Percentiles rank a stretch among this genome's conserved stretches.
These are phyloP conservation scores for Hydropsyche tenuis DNA, from an alignment of 1,140 invertebrate genomes.

Conservation along the genomic window DNA sequence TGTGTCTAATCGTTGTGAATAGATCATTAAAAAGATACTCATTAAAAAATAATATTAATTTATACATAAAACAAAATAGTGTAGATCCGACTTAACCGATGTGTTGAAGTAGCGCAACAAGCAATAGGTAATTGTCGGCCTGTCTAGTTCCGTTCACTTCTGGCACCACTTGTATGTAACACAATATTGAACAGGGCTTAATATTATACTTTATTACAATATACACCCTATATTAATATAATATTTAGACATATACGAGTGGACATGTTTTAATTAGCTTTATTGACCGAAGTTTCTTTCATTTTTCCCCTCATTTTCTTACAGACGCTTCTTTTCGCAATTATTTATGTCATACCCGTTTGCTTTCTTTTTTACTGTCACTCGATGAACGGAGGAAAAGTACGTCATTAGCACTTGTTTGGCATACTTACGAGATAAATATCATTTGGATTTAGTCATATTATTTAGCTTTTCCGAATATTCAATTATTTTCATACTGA, in stretches of 20 bases:
- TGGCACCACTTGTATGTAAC: not conserved
- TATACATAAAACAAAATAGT: conserved; percentile 2
- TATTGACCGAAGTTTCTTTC: conserved; percentile 40
- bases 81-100: not conserved
- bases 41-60: not conserved
- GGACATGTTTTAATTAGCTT: conserved; percentile 48
- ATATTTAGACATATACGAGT: too few species aligned
- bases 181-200: too few species aligned
- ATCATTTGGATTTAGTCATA: too few species aligned
- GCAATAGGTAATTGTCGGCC: conserved; percentile 41
- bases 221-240: too few species aligned
- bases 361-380: conserved; percentile 2
- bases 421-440: too few species aligned
- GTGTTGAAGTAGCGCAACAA: conserved; percentile 41
- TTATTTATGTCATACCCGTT: not conserved
- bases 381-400: too few species aligned
- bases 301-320: not conserved
- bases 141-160: not conserved
- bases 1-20: not conserved
- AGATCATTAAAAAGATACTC: too few species aligned
- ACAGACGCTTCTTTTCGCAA: not conserved
- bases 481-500: too few species aligned
- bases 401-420: too few species aligned
- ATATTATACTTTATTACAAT: too few species aligned
- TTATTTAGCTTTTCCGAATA: too few species aligned